These are phyloP conservation scores for Apostichopus parvimensis DNA, from an alignment of 35 echinoderm and acorn worm genomes.

Conservation along the genomic window DNA sequence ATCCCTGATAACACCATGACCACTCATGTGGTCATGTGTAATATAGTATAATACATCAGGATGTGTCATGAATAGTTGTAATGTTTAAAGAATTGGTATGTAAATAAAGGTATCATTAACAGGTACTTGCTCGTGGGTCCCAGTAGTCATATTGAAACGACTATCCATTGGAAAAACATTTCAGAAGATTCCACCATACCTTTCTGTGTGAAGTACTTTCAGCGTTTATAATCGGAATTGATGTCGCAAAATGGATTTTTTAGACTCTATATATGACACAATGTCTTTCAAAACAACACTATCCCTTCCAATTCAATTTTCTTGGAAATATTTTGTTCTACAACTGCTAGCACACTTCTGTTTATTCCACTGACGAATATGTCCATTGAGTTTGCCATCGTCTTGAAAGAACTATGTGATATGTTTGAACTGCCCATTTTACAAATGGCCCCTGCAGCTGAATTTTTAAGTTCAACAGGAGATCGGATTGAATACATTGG, in stretches of 20 bases:
- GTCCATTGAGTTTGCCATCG: neutral
- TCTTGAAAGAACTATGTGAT: neutral
- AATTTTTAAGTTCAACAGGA: conserved; percentile 29
- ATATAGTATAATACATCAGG: conserved; percentile 50
- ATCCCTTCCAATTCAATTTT: conserved; percentile 27
- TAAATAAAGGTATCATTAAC: conserved; percentile 63
- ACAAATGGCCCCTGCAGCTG: conserved; percentile 7
- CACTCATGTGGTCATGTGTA: conserved; percentile 60
- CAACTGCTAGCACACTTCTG: conserved; percentile 24
- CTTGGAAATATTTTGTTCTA: conserved; percentile 39
- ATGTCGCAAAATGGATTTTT: conserved; percentile 57
- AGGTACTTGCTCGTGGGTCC: conserved; percentile 41
- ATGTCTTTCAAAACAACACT: conserved; percentile 46
- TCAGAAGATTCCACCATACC: conserved; percentile 58
- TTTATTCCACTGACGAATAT: conserved; percentile 8
- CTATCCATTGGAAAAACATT: conserved; percentile 46
- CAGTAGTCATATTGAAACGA: conserved; percentile 51
- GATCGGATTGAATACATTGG: neutral
- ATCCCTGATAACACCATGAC: conserved; percentile 50
- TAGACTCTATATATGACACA: conserved; percentile 45
- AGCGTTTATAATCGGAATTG: conserved; percentile 48
- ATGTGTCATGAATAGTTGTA: conserved; percentile 29
- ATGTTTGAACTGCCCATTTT: conserved; percentile 11
- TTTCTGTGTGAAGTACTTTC: conserved; percentile 44
- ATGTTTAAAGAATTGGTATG: conserved; percentile 58